Evolutionary conservation across 2,888 invertebrate genomes (phyloP).

Genomic region (Macrostomum cliftonense): DNA sequence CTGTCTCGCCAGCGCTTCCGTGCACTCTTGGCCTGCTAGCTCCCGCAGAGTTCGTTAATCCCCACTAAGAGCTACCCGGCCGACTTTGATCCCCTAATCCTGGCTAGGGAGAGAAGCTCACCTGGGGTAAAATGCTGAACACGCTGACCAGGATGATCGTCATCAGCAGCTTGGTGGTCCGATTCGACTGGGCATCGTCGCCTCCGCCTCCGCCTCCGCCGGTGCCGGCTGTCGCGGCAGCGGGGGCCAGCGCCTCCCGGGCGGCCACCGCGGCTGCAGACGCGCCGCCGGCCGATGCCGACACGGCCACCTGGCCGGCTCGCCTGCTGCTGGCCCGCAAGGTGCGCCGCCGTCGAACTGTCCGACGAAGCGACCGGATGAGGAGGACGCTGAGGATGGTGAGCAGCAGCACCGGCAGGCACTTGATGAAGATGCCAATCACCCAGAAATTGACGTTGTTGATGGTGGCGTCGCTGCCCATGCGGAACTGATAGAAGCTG

Average conservation of each 20-base stretch:
- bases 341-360: constrained; percentile 1
- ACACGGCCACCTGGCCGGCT: constrained; percentile 5
- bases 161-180: constrained; percentile 7
- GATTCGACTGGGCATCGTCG: no score
- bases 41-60: neutral
- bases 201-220: no score
- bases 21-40: neutral
- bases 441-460: constrained; percentile 4
- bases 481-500: constrained; percentile 1
- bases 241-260: no score
- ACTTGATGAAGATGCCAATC: constrained; percentile 5
- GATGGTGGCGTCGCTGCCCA: constrained; percentile 1
- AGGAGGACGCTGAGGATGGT: constrained; percentile 7
- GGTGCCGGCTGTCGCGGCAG: no score
- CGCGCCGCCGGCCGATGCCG: neutral
- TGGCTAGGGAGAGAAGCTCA: neutral
- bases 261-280: no score
- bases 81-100: no score
- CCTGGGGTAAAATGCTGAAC: constrained; percentile 9
- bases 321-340: constrained; percentile 4
- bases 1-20: neutral
- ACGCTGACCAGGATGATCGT: constrained; percentile 7
- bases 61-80: no score
- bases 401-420: constrained; percentile 5
- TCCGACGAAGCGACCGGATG: constrained; percentile 3